phyloP scores from a whole-genome alignment of 2,113 vertebrate genomes.

The Alexandromys fortis region DNA sequence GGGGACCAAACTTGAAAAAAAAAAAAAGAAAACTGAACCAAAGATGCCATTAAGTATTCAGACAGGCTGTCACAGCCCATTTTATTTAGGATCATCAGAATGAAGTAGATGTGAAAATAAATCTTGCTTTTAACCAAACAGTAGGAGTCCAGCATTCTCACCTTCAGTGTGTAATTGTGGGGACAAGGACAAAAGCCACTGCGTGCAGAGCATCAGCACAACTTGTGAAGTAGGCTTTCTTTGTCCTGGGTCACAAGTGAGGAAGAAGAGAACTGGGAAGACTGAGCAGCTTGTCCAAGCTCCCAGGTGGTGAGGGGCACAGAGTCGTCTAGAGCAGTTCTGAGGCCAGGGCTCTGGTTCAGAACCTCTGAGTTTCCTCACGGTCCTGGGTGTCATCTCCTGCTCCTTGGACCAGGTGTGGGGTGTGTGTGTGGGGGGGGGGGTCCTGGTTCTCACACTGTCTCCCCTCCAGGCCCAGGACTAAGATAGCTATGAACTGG shows the following conservation, averaged over 20 bases:
- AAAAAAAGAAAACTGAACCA: background rate
- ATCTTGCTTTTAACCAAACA: background rate
- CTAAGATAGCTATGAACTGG: background rate
- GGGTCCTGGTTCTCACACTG: background rate
- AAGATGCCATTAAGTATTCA: background rate
- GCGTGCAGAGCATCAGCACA: background rate
- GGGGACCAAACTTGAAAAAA: background rate
- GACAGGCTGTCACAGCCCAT: background rate
- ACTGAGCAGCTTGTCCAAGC: background rate
- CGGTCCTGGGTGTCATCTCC: background rate
- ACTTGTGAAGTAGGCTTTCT: background rate
- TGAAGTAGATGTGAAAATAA: background rate
- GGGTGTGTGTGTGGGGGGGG: too few relatives aligned
- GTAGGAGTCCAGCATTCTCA: background rate
- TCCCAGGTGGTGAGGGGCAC: too few relatives aligned
- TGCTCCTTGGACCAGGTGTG: background rate
- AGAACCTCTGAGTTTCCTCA: too few relatives aligned
- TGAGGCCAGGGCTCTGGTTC: background rate
- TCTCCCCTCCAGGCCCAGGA: background rate
- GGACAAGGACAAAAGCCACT: background rate
- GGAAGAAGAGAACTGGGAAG: background rate
- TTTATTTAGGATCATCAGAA: background rate
- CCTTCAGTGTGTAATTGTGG: background rate
- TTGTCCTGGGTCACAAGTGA: background rate
- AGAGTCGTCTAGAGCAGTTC: background rate